Conservation (phyloP, 2,113 vertebrate genomes). For the Rhinolophus sinicus region DNA sequence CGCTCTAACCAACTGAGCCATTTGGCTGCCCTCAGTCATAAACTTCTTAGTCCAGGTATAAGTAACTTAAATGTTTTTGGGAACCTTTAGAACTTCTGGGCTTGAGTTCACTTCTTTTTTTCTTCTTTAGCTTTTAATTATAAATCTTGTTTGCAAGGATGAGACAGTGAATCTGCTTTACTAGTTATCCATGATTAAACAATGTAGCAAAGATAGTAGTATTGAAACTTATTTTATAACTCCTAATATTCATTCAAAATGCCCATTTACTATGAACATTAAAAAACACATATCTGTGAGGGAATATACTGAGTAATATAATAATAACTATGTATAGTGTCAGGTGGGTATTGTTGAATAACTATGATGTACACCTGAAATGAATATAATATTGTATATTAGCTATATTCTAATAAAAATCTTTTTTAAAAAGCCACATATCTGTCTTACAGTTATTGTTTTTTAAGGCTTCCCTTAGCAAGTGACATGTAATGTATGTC, state of each 20-base stretch:
- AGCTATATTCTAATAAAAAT: too few relatives aligned
- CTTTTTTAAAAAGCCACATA: background rate
- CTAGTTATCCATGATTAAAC: background rate
- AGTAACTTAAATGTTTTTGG: background rate
- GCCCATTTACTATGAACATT: background rate
- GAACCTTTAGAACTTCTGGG: background rate
- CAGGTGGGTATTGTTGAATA: too few relatives aligned
- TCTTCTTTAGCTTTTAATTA: background rate
- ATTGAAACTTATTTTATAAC: background rate
- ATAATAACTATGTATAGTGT: too few relatives aligned
- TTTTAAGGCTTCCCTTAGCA: too few relatives aligned
- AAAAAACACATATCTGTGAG: background rate
- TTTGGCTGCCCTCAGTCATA: background rate
- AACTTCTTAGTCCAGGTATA: background rate
- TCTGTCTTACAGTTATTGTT: too few relatives aligned
- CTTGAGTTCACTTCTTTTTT: constrained; percentile 5
- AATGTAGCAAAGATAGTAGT: background rate
- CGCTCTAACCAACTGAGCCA: too few relatives aligned
- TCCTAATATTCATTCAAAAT: constrained; percentile 18
- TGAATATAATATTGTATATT: too few relatives aligned
- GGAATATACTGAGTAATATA: too few relatives aligned
- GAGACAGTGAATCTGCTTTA: background rate
- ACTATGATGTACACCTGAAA: too few relatives aligned
- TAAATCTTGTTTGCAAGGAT: background rate
- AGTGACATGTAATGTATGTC: too few relatives aligned